Base-by-base conservation (phyloP, 2,113 vertebrate genomes). In the Circaetus gallicus region DNA sequence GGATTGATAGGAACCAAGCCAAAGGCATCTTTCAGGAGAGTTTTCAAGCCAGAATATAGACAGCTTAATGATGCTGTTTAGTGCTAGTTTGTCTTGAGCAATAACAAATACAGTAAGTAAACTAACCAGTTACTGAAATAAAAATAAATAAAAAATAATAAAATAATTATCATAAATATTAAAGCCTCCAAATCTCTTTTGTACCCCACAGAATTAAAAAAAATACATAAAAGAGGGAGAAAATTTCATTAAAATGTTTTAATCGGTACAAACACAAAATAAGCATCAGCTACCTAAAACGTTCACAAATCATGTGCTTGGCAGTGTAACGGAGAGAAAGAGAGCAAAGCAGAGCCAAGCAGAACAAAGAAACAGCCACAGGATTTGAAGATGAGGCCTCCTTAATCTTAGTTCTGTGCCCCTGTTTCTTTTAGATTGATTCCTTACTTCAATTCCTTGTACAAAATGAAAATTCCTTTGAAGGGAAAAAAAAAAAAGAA, bases 401-500 rank as follows among this genome's bases (percentile, higher is more conserved):
- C 11, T 52, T 47, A 56, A 49, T 55, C 26, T 77, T 82, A 5
- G 1, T 43, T 73, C 25, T 45, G 19, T 66, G 14, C 1, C 13
- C 5, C 7, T 56, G 5, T 24, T 82, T 65, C 10, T 83, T 88
- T 70, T 56, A 56, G 32, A 49, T 53, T 61, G 15, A 45, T 32
- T 84, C 2, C 12, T 58, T 58, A 8, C 10, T 65, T 67, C 18
- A 70, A 2, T 62, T 58, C 10, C n/a, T 67, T 7, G 15, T 21
- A 71, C 7, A 73, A 42, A 47, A 88, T 20, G 5, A 42, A 50
- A 81, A 59, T 59, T 47, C 4, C 10, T 65, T 47, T 26, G 32
- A 47, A 34, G 4, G 5, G 1, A 0, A 5, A 7, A 28, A 20
- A 16, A n/a, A 32, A 31, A 42, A 29, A 21, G 31, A 34, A 6